phyloP scores from a whole-genome alignment of 2,888 invertebrate genomes.

The Lithophane leautieri region DNA sequence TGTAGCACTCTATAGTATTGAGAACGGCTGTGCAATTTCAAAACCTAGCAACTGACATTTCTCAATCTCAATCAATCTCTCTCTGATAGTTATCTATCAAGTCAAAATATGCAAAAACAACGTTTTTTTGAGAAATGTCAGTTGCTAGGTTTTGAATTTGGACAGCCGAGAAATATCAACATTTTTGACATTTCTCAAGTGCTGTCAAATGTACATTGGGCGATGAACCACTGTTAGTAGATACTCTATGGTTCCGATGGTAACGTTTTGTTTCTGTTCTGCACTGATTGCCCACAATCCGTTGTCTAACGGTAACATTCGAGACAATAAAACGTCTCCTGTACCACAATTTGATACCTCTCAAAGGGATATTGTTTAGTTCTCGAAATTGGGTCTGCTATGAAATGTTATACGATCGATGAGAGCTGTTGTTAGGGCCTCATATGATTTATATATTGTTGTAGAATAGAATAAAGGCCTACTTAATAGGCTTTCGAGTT shows the following conservation, averaged over 20 bases:
- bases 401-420: slow-evolving; percentile 41
- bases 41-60: no score
- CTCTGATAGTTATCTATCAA: no score
- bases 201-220: not conserved
- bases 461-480: not conserved
- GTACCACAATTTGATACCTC: slow-evolving; percentile 70
- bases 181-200: not conserved
- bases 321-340: slow-evolving; percentile 78
- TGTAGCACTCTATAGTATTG: not conserved
- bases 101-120: no score
- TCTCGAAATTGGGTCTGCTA: slow-evolving; percentile 36
- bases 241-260: slow-evolving; percentile 46
- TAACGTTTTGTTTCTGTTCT: slow-evolving; percentile 81
- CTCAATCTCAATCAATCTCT: no score
- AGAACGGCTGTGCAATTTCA: no score
- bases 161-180: not conserved
- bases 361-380: slow-evolving; percentile 67
- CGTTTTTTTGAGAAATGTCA: no score
- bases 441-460: not conserved
- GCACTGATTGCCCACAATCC: slow-evolving; percentile 82
- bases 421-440: not conserved
- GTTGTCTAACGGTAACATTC: slow-evolving; percentile 76
- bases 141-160: no score
- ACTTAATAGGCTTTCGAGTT: not conserved
- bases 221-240: slow-evolving; percentile 20